Evolutionary conservation across 2,113 vertebrate genomes (phyloP).

Genomic region (Rostratula benghalensis): DNA sequence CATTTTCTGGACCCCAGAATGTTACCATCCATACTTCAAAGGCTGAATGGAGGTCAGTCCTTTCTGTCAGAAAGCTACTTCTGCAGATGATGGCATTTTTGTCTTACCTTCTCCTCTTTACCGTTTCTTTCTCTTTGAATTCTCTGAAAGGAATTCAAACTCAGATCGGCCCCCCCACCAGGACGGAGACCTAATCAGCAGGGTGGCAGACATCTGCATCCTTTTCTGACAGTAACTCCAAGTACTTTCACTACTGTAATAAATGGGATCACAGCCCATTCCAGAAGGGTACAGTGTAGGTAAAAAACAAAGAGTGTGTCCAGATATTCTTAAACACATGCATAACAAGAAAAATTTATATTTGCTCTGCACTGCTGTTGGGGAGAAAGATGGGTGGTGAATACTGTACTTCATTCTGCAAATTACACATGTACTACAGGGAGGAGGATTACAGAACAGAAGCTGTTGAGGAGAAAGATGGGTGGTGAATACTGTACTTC

Average conservation of each 20-base stretch:
- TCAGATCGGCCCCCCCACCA: not conserved
- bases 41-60: not conserved
- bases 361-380: not conserved
- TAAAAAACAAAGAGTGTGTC: not conserved
- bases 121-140: not conserved
- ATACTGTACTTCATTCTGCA: constrained; percentile 13
- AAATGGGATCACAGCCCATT: not conserved
- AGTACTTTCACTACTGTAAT: not conserved
- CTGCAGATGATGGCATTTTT: not conserved
- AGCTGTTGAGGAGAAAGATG: constrained; percentile 30
- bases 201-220: not conserved
- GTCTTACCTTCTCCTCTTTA: not conserved
- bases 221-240: not conserved
- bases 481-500: constrained; percentile 18
- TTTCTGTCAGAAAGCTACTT: not conserved
- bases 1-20: not conserved
- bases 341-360: not conserved
- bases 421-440: not conserved
- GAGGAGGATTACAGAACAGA: constrained; percentile 17
- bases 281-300: not conserved
- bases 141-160: not conserved
- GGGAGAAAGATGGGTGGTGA: constrained; percentile 41
- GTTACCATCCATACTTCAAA: not conserved
- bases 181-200: not conserved
- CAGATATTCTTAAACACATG: constrained; percentile 16